Conservation (phyloP, 2,113 vertebrate species). For the Lontra canadensis region DNA sequence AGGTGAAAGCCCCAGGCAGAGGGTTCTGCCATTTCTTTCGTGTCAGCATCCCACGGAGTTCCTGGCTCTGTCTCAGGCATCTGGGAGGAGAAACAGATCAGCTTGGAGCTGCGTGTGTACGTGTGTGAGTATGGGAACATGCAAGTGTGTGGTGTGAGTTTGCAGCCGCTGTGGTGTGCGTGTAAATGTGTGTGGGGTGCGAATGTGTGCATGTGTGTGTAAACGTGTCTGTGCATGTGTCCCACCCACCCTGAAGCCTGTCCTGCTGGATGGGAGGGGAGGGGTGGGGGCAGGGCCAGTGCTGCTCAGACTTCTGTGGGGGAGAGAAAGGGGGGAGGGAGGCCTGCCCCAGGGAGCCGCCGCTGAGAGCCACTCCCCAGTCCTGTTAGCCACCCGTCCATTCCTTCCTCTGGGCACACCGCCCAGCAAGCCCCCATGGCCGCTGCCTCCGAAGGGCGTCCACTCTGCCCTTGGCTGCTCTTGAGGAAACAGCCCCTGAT, state of each 20-base stretch:
- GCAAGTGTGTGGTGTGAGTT: neutral
- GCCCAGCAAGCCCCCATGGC: accelerated
- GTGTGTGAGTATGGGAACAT: neutral
- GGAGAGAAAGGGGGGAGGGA: neutral
- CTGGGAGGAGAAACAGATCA: neutral
- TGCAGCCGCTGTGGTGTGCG: neutral
- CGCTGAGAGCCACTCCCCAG: neutral
- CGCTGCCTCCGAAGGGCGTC: neutral
- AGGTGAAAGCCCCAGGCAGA: neutral
- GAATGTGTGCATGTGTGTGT: neutral
- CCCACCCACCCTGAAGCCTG: neutral
- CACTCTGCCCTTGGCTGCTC: neutral
- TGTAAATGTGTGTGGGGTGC: neutral
- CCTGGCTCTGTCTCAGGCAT: neutral
- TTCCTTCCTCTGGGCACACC: neutral
- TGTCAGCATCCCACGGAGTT: neutral
- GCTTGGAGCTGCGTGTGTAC: neutral
- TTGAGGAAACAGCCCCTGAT: neutral
- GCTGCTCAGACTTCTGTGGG: neutral
- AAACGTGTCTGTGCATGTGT: too few species aligned
- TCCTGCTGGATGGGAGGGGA: neutral
- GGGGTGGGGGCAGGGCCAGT: neutral
- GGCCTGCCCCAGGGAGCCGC: neutral
- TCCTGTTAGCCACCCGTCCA: neutral
- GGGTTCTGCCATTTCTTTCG: neutral